Conservation (phyloP, 2,113 vertebrate genomes). For the Rostratula benghalensis region DNA sequence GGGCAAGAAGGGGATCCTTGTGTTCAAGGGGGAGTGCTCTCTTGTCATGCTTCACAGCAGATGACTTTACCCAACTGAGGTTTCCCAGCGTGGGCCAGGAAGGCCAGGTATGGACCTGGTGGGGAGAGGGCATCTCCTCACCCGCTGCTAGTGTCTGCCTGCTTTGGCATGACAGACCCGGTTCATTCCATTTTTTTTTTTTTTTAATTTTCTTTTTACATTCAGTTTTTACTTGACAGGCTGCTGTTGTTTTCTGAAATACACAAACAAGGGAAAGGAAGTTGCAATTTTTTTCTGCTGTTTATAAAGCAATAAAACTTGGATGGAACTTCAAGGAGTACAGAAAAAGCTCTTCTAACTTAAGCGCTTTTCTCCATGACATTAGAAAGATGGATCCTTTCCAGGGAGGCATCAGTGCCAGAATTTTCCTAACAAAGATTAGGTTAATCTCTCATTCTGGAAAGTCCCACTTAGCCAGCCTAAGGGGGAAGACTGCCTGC, state of each 20-base stretch:
- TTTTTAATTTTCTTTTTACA: background rate
- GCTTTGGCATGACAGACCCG: background rate
- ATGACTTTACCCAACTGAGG: fast-evolving
- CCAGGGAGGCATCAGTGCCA: background rate
- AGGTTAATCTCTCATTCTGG: background rate
- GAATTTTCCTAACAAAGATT: background rate
- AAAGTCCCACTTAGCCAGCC: background rate
- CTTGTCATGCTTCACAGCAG: background rate
- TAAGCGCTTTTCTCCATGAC: background rate
- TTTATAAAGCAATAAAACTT: background rate
- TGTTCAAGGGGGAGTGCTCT: background rate
- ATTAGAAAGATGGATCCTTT: background rate
- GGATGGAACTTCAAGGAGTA: background rate
- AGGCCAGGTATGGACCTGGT: background rate
- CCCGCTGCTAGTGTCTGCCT: background rate
- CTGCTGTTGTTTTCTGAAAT: background rate
- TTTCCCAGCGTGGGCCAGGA: fast-evolving
- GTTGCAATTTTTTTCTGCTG: background rate
- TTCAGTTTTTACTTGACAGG: background rate
- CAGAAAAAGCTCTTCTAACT: background rate
- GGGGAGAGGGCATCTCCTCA: background rate
- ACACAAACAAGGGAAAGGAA: background rate
- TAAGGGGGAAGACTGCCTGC: background rate
- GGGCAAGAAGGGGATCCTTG: background rate
- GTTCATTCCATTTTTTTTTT: background rate